Conservation (phyloP, 2,888 invertebrate species). For the Sphaerophoria taeniata region DNA sequence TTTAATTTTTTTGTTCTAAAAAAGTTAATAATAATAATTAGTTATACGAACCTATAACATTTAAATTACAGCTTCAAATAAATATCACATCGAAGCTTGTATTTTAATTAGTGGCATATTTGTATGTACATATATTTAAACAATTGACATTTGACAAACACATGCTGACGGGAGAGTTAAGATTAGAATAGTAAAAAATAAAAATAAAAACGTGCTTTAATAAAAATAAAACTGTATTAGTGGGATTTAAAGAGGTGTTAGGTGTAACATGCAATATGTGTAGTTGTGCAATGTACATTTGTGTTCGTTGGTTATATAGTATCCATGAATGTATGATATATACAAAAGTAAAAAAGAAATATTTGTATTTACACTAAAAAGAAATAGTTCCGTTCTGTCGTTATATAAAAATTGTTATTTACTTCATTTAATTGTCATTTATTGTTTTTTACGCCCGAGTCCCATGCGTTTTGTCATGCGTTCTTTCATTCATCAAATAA, state of each 20-base stretch:
- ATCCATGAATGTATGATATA: not conserved
- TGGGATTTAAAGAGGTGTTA: not conserved
- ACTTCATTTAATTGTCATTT: slow-evolving; percentile 5
- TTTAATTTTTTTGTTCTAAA: not conserved
- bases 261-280: not conserved
- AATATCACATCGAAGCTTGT: slow-evolving; percentile 6
- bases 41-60: slow-evolving; percentile 45
- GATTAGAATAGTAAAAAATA: not conserved
- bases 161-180: slow-evolving; percentile 15
- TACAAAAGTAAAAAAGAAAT: not conserved
- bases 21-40: not conserved
- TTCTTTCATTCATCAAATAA: slow-evolving; percentile 1
- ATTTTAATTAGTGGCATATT: slow-evolving; percentile 30
- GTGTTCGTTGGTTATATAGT: not conserved
- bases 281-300: not conserved
- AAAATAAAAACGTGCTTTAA: slow-evolving; percentile 31
- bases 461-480: slow-evolving; percentile 35
- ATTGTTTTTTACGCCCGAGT: slow-evolving; percentile 9
- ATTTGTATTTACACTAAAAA: not conserved
- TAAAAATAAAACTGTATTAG: slow-evolving; percentile 14
- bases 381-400: not conserved
- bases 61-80: slow-evolving; percentile 11
- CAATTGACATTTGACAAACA: slow-evolving; percentile 32
- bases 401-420: slow-evolving; percentile 8
- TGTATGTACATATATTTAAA: not conserved